A percentile compares a stretch with the other conserved stretches of the same genome.
These are phyloP conservation scores for Herminia tarsipennalis DNA, from an alignment of 2,888 invertebrate genomes.

Conservation along the genomic window DNA sequence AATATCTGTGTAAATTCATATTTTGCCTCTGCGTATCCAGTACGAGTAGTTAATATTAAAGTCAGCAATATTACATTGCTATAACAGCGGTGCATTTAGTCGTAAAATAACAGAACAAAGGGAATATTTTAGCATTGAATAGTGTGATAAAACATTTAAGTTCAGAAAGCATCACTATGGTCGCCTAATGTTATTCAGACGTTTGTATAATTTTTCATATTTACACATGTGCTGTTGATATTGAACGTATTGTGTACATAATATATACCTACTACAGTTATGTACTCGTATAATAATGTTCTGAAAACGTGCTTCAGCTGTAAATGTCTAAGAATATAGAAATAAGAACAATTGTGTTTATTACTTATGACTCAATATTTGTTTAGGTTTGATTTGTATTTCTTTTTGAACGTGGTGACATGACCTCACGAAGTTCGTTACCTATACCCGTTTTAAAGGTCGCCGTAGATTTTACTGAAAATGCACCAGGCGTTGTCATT, in stretches of 20 bases:
- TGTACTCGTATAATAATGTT: too few species aligned
- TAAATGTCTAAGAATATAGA: slow-evolving; percentile 5
- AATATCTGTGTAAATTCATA: slow-evolving; percentile 16
- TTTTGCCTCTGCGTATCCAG: slow-evolving; percentile 18
- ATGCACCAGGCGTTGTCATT: too few species aligned
- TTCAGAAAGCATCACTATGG: slow-evolving; percentile 37
- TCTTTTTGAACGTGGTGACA: too few species aligned
- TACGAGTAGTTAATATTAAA: slow-evolving; percentile 23
- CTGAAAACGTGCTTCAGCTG: not conserved
- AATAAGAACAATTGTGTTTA: too few species aligned
- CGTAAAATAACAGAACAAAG: slow-evolving; percentile 38
- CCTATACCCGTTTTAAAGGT: too few species aligned
- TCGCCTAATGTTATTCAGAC: slow-evolving; percentile 34
- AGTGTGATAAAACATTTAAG: slow-evolving; percentile 35
- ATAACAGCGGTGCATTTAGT: slow-evolving; percentile 12
- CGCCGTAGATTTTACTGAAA: too few species aligned
- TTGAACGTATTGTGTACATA: slow-evolving; percentile 6
- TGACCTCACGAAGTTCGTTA: too few species aligned
- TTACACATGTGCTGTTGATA: slow-evolving; percentile 15
- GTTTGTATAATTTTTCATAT: slow-evolving; percentile 24
- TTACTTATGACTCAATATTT: too few species aligned
- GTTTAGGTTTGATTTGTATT: too few species aligned
- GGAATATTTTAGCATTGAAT: slow-evolving; percentile 43
- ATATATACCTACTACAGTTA: not conserved
- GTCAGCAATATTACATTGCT: slow-evolving; percentile 13